A percentile compares a stretch with the other conserved stretches of the same genome.
These are phyloP conservation scores for Corythucha ciliata DNA, from an alignment of 2,888 invertebrate species.

Conservation along the genomic window DNA sequence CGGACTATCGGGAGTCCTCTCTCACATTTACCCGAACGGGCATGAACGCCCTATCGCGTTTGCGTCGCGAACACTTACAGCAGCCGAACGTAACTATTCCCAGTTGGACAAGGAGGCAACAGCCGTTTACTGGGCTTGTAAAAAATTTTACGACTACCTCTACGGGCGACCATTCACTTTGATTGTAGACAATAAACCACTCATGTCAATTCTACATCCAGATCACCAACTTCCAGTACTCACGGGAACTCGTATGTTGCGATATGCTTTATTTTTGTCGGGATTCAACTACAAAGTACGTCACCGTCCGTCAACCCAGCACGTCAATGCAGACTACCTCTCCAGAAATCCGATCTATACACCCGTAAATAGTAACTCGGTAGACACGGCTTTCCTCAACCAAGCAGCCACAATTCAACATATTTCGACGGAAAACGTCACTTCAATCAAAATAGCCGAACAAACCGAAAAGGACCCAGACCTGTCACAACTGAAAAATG, in stretches of 20 bases:
- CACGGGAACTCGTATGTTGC: slow-evolving; percentile 9
- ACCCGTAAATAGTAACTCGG: too few relatives aligned
- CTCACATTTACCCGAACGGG: slow-evolving; percentile 10
- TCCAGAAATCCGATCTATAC: slow-evolving; percentile 12
- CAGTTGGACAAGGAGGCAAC: slow-evolving; percentile 21
- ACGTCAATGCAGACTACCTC: slow-evolving; percentile 20
- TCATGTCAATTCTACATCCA: slow-evolving; percentile 19
- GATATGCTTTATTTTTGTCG: slow-evolving; percentile 15
- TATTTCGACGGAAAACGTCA: too few relatives aligned
- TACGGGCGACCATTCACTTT: slow-evolving; percentile 22
- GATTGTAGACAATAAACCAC: slow-evolving; percentile 24
- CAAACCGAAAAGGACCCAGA: too few relatives aligned
- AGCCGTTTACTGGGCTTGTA: slow-evolving; percentile 20
- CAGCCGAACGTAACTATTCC: slow-evolving; percentile 1
- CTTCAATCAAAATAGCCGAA: too few relatives aligned
- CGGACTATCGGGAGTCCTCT: slow-evolving; percentile 13
- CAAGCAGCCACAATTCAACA: too few relatives aligned
- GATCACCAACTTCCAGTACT: slow-evolving; percentile 10
- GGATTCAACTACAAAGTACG: slow-evolving; percentile 15
- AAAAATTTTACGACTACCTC: slow-evolving; percentile 12
- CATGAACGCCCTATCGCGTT: slow-evolving; percentile 13
- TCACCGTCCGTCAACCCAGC: background rate
- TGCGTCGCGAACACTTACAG: slow-evolving; percentile 1
- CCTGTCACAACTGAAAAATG: too few relatives aligned
- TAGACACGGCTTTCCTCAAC: too few relatives aligned